Conservation (phyloP, 2,888 invertebrate genomes). For the Palloptera scutellata region DNA sequence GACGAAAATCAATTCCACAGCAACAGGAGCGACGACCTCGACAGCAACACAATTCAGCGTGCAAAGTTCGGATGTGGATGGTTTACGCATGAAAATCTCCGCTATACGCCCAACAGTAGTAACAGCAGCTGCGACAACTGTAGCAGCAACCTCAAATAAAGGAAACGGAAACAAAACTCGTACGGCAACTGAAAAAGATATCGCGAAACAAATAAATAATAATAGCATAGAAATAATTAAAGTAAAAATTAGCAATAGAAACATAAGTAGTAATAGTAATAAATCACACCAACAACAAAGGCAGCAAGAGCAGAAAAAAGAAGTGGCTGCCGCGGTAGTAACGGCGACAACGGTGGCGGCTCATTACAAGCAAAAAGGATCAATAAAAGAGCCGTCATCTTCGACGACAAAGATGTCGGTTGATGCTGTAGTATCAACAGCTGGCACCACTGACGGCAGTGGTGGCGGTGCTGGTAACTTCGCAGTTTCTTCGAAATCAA, state of each 20-base stretch:
- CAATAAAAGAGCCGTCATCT: constrained; percentile 5
- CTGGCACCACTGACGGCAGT: neutral
- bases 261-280: neutral
- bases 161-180: neutral
- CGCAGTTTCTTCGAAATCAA: constrained; percentile 19
- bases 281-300: constrained; percentile 24
- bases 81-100: constrained; percentile 64
- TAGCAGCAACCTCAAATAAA: constrained; percentile 6
- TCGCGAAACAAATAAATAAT: constrained; percentile 26
- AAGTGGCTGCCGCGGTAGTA: neutral
- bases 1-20: constrained; percentile 19
- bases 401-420: constrained; percentile 23
- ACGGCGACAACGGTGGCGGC: too few relatives aligned
- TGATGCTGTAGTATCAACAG: neutral
- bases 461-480: neutral
- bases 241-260: constrained; percentile 31
- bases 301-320: constrained; percentile 6
- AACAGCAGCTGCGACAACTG: constrained; percentile 5
- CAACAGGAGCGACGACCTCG: constrained; percentile 20
- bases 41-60: constrained; percentile 58
- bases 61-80: constrained; percentile 61
- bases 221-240: constrained; percentile 38
- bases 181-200: too few relatives aligned
- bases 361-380: neutral
- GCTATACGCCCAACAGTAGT: constrained; percentile 53